phyloP scores from a whole-genome alignment of 2,113 vertebrate species.

The Oceanodroma tethys region DNA sequence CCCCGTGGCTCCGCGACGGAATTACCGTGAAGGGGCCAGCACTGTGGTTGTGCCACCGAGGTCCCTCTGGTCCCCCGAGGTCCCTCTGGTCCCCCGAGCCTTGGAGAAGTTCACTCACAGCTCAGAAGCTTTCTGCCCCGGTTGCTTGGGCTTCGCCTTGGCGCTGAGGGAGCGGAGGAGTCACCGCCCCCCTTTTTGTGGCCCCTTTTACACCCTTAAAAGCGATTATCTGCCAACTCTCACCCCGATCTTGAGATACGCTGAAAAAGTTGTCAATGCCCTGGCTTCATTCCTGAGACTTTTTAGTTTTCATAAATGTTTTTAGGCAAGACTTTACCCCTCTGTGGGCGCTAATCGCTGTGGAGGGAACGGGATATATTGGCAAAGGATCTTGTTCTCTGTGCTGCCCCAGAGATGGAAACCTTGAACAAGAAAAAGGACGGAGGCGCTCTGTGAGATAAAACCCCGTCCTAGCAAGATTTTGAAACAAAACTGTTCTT shows the following conservation, averaged over 20 bases:
- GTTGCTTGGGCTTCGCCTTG: not conserved
- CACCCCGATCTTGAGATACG: not conserved
- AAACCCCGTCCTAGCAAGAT: not conserved
- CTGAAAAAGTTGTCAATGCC: not conserved
- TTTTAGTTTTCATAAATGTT: not conserved
- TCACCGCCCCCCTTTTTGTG: not conserved
- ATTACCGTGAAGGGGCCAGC: not conserved
- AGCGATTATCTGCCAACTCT: not conserved
- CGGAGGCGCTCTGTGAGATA: not conserved
- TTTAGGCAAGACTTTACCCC: not conserved
- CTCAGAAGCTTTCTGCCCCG: not conserved
- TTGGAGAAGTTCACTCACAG: not conserved
- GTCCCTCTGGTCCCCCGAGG: not conserved
- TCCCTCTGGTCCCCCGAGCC: not conserved
- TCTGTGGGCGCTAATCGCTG: fast-evolving
- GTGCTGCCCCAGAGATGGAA: not conserved
- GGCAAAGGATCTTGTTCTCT: not conserved
- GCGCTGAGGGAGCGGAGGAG: not conserved
- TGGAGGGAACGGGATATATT: not conserved
- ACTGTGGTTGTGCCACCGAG: not conserved
- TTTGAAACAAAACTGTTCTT: not conserved
- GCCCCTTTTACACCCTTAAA: not conserved
- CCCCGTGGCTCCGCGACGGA: fast-evolving
- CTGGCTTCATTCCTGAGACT: not conserved
- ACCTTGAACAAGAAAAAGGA: not conserved